Evolutionary conservation across 2,113 vertebrate species (phyloP), one percentile per base, ranked within the genome.

Genomic region (Eclectus roratus): DNA sequence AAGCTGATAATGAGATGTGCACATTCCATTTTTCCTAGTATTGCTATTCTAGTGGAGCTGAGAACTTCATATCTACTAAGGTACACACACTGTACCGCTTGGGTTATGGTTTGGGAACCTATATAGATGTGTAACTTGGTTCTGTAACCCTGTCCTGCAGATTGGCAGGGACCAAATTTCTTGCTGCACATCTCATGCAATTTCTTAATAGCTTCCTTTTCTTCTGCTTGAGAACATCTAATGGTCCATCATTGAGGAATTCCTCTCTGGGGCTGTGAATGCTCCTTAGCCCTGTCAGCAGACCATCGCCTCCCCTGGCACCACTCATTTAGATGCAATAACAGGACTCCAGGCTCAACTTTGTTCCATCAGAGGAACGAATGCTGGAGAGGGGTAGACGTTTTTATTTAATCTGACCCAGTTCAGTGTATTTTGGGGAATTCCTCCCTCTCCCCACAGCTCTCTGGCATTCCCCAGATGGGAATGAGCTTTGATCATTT

Each of bases 161-260:
- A 31, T 72, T 43, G 20, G 11, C 68, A 69, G 37, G 52, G 14
- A 29, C 17, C 29, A 19, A 0, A 31, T 56, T 73, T 49, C 58
- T 39, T n/a, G 28, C 21, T 50, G 17, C 0, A 0, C 8, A 1
- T 28, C 47, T 72, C 3, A 1, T 13, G 1, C 46, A 35, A 6
- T 58, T 64, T 72, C 46, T 85, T 53, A 76, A 87, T 65, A 31
- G 8, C 4, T 44, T 39, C 17, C 13, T 20, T 66, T 53, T 7
- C 64, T 87, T 37, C 50, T 46, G 0, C 56, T 43, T 28, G 33
- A 11, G 25, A 79, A 28, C 7, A 11, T 64, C 25, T 31, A 2
- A 0, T 53, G 74, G 35, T 50, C 25, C 35, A 6, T 2, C 35
- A 13, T 24, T 3, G 44, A 44, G 41, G 7, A 25, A 25, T 9